These are phyloP conservation scores for Poeciliopsis retropinna DNA, from an alignment of 2,113 vertebrate genomes.

Conservation along the genomic window DNA sequence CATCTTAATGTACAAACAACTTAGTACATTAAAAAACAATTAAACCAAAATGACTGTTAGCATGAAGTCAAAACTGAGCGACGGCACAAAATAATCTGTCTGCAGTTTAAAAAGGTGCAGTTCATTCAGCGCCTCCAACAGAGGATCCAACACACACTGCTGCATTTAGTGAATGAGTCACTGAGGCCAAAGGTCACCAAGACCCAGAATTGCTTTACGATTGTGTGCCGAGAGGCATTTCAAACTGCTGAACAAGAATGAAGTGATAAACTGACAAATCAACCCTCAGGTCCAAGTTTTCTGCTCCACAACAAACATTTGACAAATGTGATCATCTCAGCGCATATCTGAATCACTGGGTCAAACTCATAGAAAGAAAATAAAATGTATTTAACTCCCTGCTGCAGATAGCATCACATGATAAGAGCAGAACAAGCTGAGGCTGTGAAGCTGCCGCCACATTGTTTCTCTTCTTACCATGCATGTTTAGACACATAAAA, in stretches of 20 bases:
- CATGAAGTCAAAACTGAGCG: background rate
- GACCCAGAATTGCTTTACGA: slow-evolving; percentile 59
- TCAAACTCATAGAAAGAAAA: background rate
- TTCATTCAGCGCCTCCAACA: slow-evolving; percentile 14
- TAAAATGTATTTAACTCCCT: background rate
- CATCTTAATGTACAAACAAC: slow-evolving; percentile 20
- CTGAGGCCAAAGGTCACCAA: slow-evolving; percentile 30
- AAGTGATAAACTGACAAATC: slow-evolving; percentile 27
- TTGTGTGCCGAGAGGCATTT: slow-evolving; percentile 51
- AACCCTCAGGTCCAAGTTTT: background rate
- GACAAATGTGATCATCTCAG: slow-evolving; percentile 10
- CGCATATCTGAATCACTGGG: background rate
- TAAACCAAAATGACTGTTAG: background rate
- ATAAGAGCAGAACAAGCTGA: background rate
- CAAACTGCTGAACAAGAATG: slow-evolving; percentile 17
- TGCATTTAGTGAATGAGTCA: slow-evolving; percentile 56
- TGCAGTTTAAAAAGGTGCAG: slow-evolving; percentile 13
- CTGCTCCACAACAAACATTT: slow-evolving; percentile 13
- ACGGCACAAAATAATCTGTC: slow-evolving; percentile 10
- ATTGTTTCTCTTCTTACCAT: background rate
- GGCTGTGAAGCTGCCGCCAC: no score
- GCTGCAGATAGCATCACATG: background rate
- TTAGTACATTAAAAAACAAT: slow-evolving; percentile 30
- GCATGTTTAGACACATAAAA: background rate
- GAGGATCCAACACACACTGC: slow-evolving; percentile 25